Conservation (phyloP, 2,888 invertebrate genomes). For the Sthenelais limicola region DNA sequence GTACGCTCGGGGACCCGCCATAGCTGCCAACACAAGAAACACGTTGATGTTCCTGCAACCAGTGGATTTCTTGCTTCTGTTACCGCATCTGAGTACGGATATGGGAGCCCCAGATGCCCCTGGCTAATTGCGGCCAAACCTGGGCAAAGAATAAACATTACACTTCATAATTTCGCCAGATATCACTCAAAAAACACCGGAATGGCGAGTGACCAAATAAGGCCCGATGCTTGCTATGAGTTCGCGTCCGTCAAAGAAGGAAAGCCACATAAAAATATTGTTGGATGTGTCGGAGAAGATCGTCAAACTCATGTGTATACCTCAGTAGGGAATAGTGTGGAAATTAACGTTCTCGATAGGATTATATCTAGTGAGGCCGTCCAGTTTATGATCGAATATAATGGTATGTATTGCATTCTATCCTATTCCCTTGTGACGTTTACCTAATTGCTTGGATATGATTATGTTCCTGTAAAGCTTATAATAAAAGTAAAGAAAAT, state of each 20-base stretch:
- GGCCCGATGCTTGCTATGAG: slow-evolving; percentile 36
- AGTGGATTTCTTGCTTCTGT: slow-evolving; percentile 23
- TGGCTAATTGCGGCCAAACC: slow-evolving; percentile 22
- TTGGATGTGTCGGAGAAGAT: slow-evolving; percentile 18
- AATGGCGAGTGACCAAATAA: neutral
- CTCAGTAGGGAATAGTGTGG: slow-evolving; percentile 24
- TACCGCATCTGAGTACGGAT: slow-evolving; percentile 21
- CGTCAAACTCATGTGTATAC: slow-evolving; percentile 27
- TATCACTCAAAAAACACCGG: neutral
- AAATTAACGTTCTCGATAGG: slow-evolving; percentile 26
- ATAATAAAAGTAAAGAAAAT: no score
- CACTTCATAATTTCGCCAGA: slow-evolving; percentile 30
- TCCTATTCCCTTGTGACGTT: no score
- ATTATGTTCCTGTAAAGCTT: no score
- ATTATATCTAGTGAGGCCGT: slow-evolving; percentile 21
- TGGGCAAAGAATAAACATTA: slow-evolving; percentile 26
- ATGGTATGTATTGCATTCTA: slow-evolving; percentile 29
- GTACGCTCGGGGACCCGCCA: slow-evolving; percentile 14
- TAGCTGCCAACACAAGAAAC: slow-evolving; percentile 1
- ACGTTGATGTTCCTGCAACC: slow-evolving; percentile 11
- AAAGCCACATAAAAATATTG: slow-evolving; percentile 22
- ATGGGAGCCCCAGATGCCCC: slow-evolving; percentile 8
- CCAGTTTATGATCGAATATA: slow-evolving; percentile 35
- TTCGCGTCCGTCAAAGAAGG: slow-evolving; percentile 29
- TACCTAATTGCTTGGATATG: no score